A percentile compares a stretch with the other conserved stretches of the same genome.
Conservation (phyloP, 2,888 invertebrate species). For the Oscheius sp. region DNA sequence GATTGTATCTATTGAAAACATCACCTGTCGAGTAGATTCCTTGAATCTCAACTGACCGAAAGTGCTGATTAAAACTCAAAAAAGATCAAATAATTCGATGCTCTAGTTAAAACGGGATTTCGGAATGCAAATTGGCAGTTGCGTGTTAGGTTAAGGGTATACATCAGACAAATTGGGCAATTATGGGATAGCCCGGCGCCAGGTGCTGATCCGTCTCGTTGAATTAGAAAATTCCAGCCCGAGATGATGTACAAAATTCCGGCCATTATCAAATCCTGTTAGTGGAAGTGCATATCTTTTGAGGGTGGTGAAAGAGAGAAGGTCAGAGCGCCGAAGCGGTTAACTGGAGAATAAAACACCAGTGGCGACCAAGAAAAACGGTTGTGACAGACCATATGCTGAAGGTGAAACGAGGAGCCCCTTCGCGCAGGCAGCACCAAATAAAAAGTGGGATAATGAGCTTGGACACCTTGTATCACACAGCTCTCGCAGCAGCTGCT, state of each 20-base stretch:
- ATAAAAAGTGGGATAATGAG: not conserved
- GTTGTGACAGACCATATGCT: slow-evolving; percentile 25
- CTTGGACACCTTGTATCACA: not conserved
- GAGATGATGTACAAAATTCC: slow-evolving; percentile 22
- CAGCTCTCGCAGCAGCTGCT: not conserved
- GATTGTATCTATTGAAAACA: slow-evolving; percentile 16
- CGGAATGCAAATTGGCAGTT: slow-evolving; percentile 16
- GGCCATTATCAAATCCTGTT: not conserved
- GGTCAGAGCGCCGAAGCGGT: slow-evolving; percentile 5
- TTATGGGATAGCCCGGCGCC: slow-evolving; percentile 28
- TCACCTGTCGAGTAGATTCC: no score
- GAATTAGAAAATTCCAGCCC: slow-evolving; percentile 11
- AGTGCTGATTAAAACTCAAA: not conserved
- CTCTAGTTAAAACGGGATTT: not conserved
- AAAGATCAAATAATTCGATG: not conserved
- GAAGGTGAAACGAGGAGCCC: not conserved
- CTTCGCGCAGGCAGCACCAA: not conserved
- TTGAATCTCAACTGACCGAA: not conserved
- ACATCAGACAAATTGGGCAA: slow-evolving; percentile 30
- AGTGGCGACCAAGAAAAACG: slow-evolving; percentile 11
- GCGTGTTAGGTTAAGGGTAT: slow-evolving; percentile 25
- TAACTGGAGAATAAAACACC: slow-evolving; percentile 19
- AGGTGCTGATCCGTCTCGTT: slow-evolving; percentile 20
- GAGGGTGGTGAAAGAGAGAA: not conserved
- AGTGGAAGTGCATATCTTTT: not conserved